A percentile compares a stretch with the other conserved stretches of the same genome.
phyloP scores from a whole-genome alignment of 2,113 vertebrate species.

The Bolborhynchus lineola region DNA sequence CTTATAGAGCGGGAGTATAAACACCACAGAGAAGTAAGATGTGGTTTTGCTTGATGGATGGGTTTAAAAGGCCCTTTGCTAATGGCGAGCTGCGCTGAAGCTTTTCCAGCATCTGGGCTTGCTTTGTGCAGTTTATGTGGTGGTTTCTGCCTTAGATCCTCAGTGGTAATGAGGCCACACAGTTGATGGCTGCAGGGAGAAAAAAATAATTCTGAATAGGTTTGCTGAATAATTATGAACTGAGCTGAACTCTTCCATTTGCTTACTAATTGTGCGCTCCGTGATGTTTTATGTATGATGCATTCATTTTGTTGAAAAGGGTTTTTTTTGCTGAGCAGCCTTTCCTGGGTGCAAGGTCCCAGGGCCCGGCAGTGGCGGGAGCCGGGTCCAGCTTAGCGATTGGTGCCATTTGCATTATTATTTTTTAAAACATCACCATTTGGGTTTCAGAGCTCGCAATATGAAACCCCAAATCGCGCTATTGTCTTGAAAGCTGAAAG shows the following conservation, averaged over 20 bases:
- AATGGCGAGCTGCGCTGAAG: not conserved
- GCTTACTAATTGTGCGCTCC: conserved; percentile 49
- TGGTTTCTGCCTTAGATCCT: conserved; percentile 61
- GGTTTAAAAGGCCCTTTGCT: not conserved
- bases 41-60: not conserved
- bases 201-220: conserved; percentile 45
- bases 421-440: not conserved
- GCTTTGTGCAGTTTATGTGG: conserved; percentile 55
- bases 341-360: not conserved
- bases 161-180: conserved; percentile 43
- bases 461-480: conserved; percentile 37
- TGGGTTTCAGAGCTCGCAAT: conserved; percentile 44
- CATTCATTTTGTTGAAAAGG: conserved; percentile 47
- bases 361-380: not conserved
- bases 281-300: conserved; percentile 44
- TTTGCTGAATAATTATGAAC: conserved; percentile 67
- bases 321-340: conserved; percentile 43
- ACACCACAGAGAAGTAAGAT: not conserved
- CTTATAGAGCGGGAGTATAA: not conserved
- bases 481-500: conserved; percentile 50
- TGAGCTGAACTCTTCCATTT: conserved; percentile 59
- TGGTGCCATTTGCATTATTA: not conserved
- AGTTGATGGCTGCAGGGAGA: conserved; percentile 53
- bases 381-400: not conserved
- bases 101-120: conserved; percentile 16